phyloP scores from a whole-genome alignment of 2,888 invertebrate genomes.

The Horisme vitalbata region DNA sequence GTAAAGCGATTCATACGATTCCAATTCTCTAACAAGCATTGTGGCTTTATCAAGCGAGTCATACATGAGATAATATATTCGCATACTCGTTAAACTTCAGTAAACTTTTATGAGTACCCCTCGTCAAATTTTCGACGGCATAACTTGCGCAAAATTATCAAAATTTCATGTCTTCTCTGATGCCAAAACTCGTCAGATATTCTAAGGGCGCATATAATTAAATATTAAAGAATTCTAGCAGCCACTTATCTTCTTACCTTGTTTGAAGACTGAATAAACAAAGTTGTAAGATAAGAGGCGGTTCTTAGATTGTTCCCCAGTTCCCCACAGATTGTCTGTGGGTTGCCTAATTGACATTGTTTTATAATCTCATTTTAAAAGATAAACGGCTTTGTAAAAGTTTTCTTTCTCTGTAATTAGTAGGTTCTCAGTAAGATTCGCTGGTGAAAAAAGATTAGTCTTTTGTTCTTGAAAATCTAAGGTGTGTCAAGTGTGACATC shows the following conservation, averaged over 20 bases:
- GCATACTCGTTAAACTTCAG: conserved; percentile 13
- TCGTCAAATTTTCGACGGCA: conserved; percentile 19
- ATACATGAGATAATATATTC: conserved; percentile 10
- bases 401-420: conserved; percentile 15
- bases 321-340: conserved; percentile 23
- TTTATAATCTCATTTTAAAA: conserved; percentile 39
- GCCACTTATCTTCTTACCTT: conserved; percentile 44
- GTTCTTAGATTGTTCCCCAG: conserved; percentile 30
- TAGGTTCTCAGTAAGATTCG: too few relatives aligned
- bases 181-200: conserved; percentile 39
- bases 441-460: not conserved
- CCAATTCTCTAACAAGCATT: not conserved
- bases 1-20: too few relatives aligned
- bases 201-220: conserved; percentile 38
- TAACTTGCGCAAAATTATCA: conserved; percentile 32
- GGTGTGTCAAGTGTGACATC: conserved; percentile 1
- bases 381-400: conserved; percentile 32
- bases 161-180: conserved; percentile 34
- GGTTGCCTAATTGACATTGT: conserved; percentile 28
- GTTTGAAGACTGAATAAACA: conserved; percentile 32
- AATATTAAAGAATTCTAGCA: conserved; percentile 49
- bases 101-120: conserved; percentile 21
- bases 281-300: conserved; percentile 43
- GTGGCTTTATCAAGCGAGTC: not conserved
- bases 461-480: not conserved